Evolutionary conservation across 2,113 vertebrate genomes (phyloP).

Genomic region (Columba janthina): DNA sequence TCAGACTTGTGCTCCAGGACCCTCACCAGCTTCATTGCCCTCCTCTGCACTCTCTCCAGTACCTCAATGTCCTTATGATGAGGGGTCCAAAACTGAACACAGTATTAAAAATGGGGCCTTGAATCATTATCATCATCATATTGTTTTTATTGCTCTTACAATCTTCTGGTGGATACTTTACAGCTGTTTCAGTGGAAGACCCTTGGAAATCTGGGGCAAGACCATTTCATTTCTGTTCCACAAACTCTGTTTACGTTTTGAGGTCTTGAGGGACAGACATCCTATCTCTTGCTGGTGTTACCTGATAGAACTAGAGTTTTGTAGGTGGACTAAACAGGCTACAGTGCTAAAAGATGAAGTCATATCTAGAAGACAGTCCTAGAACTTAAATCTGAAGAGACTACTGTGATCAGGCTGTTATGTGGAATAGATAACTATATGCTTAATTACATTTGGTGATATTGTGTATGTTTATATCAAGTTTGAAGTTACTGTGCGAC

Average conservation of each 20-base stretch:
- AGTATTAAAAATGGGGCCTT: too few species aligned
- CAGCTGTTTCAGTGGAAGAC: background rate
- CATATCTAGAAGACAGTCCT: accelerated
- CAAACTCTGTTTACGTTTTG: background rate
- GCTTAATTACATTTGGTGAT: background rate
- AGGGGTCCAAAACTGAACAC: too few species aligned
- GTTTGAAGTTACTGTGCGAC: background rate
- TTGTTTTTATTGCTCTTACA: background rate
- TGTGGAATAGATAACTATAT: background rate
- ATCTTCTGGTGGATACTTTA: background rate
- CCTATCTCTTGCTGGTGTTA: background rate
- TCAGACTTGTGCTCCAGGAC: too few species aligned
- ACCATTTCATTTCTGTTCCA: background rate
- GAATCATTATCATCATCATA: background rate
- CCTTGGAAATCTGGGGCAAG: background rate
- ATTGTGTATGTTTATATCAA: background rate
- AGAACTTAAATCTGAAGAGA: background rate
- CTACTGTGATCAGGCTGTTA: background rate
- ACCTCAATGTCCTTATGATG: too few species aligned
- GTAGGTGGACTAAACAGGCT: background rate
- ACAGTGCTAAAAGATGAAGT: background rate
- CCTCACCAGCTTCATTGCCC: too few species aligned
- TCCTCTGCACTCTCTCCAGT: too few species aligned
- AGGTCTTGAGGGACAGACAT: background rate
- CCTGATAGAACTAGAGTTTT: background rate